A percentile compares a stretch with the other conserved stretches of the same genome.
These are phyloP conservation scores for Alauda arvensis DNA, from an alignment of 2,797 vertebrate genomes.

Conservation along the genomic window DNA sequence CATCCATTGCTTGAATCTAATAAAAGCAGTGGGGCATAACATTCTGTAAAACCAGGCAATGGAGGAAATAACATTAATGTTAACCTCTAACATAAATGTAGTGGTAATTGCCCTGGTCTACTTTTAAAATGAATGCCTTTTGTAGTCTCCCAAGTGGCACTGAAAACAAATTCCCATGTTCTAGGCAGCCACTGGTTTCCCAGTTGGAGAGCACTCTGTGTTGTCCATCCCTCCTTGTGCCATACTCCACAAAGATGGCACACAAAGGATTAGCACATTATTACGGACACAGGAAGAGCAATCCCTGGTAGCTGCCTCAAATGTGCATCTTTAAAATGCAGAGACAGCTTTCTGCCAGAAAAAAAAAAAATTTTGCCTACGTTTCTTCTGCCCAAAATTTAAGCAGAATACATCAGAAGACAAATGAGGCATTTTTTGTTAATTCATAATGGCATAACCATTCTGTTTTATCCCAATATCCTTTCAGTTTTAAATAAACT, in stretches of 20 bases:
- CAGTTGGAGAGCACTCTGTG: neutral
- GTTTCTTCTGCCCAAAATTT: neutral
- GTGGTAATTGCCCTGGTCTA: conserved; percentile 63
- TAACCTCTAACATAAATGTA: conserved; percentile 71
- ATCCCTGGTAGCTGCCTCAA: neutral
- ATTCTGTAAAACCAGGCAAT: conserved; percentile 65
- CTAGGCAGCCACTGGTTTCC: conserved; percentile 24
- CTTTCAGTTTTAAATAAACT: neutral
- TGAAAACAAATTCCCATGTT: neutral
- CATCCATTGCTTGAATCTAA: conserved; percentile 68
- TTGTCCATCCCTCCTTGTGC: neutral
- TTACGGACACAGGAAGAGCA: neutral
- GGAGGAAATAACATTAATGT: conserved; percentile 71
- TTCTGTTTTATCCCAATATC: neutral
- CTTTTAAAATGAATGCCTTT: conserved; percentile 67
- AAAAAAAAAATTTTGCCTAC: neutral
- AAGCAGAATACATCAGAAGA: neutral
- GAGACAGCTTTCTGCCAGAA: neutral
- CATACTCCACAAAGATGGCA: neutral
- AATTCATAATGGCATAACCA: neutral
- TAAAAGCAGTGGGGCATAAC: conserved; percentile 70
- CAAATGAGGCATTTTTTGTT: neutral
- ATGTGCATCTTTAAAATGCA: neutral
- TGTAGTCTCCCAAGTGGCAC: conserved; percentile 48
- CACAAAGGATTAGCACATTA: neutral